Base-by-base conservation (phyloP, 64 coral and sea anemone genomes). In the Hydrozoanthus tunicans region DNA sequence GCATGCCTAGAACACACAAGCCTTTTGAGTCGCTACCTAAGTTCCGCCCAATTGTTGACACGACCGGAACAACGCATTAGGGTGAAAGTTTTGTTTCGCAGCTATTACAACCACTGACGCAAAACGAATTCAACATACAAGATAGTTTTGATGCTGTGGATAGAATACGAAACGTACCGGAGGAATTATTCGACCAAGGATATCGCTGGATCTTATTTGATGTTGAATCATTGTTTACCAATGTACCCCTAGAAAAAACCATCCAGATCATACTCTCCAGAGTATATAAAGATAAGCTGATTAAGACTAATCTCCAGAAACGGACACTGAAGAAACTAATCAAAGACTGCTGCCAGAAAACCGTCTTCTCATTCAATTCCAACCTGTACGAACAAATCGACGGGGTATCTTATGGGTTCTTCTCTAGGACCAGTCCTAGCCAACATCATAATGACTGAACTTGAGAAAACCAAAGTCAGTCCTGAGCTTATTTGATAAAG, bases 1-100 rank as follows among this genome's bases (percentile, higher is more conserved):
- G 76, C 63, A n/a, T 81, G 20, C 89, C 77, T 9, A 79, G 79
- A 80, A 90, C 59, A 15, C 62, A 79, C 59, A 90, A 80, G 26
- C 69, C 58, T 12, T 80, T 53, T 14, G 24, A 27, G 2, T 58
- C 23, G 11, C 51, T 91, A 13, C 62, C 77, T 3, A 68, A 67
- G 25, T 71, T 70, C 24, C 75, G 51, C 52, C 89, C 77, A 12
- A 79, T 80, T 53, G 53, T 80, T 51, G 76, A 68, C 11, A 80
- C 77, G 9, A 70, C 59, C 3, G 79, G 78, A n/a, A 91, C 17
- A 43, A 60, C 86, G 3, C 58, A 89, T 17, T 68, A 14, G 2
- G 64, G 32, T 43, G 32, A 43, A 43, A 43, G 32, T 43, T 43
- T 26, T 62, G 7, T 90, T 60, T 60, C 27, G 32, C 53, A 65